Percentiles rank a stretch among this genome's conserved stretches.
Conservation (phyloP, 2,113 vertebrate species). For the Apteryx mantelli region DNA sequence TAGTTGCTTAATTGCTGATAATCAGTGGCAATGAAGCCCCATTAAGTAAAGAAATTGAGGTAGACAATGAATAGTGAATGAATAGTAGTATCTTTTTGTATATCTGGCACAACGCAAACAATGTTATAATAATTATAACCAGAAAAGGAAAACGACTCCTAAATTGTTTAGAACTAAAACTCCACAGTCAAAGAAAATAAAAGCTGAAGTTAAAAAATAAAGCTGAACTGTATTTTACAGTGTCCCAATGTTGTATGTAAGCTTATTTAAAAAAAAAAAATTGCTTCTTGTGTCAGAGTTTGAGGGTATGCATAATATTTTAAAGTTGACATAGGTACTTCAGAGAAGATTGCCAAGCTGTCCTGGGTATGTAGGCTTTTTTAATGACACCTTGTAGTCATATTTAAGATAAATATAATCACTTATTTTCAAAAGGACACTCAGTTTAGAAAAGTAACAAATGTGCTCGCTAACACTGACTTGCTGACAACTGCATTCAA, state of each 20-base stretch:
- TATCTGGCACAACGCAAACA: neutral
- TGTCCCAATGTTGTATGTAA: neutral
- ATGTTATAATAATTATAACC: accelerated
- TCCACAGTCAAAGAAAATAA: neutral
- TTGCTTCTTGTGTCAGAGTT: neutral
- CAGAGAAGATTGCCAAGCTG: neutral
- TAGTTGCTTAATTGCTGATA: neutral
- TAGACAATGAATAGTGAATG: neutral
- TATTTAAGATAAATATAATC: neutral
- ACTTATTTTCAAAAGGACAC: accelerated
- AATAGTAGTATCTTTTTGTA: neutral
- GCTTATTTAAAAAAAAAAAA: neutral
- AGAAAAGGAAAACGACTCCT: neutral
- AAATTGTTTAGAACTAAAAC: neutral
- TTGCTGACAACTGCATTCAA: neutral
- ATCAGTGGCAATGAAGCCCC: neutral
- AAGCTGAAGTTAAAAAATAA: neutral
- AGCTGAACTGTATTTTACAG: neutral
- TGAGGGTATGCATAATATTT: neutral
- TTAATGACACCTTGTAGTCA: neutral
- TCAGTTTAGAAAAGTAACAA: neutral
- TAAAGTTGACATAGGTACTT: neutral
- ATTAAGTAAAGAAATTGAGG: neutral
- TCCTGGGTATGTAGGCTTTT: neutral
- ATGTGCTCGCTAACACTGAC: neutral